Evolutionary conservation across 2,113 vertebrate genomes (phyloP), one percentile per base, ranked within the genome.

Genomic region (Desmodus rotundus): DNA sequence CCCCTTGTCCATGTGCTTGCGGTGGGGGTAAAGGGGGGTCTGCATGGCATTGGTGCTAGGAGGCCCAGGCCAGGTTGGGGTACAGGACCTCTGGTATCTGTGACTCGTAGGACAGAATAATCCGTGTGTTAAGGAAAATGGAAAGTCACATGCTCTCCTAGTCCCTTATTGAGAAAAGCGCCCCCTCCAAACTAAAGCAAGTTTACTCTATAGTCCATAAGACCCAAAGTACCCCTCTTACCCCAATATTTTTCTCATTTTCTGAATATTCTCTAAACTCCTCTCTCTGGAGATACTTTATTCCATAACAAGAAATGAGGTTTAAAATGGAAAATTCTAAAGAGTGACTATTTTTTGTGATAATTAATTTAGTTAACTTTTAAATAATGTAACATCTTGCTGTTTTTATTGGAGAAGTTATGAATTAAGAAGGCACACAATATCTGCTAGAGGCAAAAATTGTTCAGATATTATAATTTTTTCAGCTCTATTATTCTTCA

Each of bases 351-450:
- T 85, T 68, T 82, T 87, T 63, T 94, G 36, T 93, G 31, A 58
- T 52, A 87, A 86, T 45, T 81, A 47, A 54, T 67, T 96, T 70
- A 90, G n/a, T 54, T 33, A 70, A 97, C 61, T 12, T 93, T 58
- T 81, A 72, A 95, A 76, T 95, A 89, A 45, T 33, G 50, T 63
- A 45, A 87, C 19, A 81, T 77, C 54, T 89, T 97, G 15, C 7
- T 93, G 4, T 87, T 87, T 89, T 83, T 76, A 41, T 52, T 78
- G 56, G 7, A 80, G 20, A 36, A 45, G 9, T 72, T 94, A 81
- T 58, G 93, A 84, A 72, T 87, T 84, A 77, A 65, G 38, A 86
- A 78, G 65, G 14, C 5, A 83, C 10, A 26, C 54, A 36, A 26
- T 31, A 87, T 3, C 5, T 84, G 1, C 15, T 56, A 83, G 6